phyloP scores from a whole-genome alignment of 2,797 vertebrate genomes.

The Emys orbicularis region DNA sequence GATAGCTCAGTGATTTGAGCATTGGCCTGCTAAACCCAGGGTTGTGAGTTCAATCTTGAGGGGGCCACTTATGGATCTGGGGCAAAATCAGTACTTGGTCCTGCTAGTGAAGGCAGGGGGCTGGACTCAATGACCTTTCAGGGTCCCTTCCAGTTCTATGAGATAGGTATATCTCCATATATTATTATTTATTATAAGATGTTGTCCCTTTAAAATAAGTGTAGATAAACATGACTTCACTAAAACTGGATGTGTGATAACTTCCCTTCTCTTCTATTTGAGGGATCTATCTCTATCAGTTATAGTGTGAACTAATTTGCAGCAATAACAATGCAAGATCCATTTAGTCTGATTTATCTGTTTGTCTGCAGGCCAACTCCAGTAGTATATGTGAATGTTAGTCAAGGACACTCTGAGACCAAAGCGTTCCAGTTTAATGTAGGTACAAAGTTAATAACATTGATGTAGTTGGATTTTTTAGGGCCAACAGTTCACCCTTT shows the following conservation, averaged over 20 bases:
- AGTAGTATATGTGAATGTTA: conserved; percentile 50
- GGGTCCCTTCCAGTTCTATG: too few species aligned
- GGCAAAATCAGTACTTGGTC: too few species aligned
- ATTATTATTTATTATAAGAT: too few species aligned
- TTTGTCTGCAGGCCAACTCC: conserved; percentile 55
- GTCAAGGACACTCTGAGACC: conserved; percentile 26
- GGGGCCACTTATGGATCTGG: too few species aligned
- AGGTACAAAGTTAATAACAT: neutral
- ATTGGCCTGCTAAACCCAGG: too few species aligned
- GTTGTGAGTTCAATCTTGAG: too few species aligned
- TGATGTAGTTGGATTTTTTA: neutral
- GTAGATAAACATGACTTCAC: neutral
- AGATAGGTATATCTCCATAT: too few species aligned
- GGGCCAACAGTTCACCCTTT: neutral
- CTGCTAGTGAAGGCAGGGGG: too few species aligned
- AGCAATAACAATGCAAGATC: neutral
- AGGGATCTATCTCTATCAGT: neutral
- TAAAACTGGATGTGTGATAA: neutral
- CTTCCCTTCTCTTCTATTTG: conserved; percentile 1
- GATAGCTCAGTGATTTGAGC: too few species aligned
- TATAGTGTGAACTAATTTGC: neutral
- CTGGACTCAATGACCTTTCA: too few species aligned
- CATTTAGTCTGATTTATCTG: neutral
- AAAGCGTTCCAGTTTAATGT: conserved; percentile 65
- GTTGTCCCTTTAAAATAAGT: neutral